Base-by-base conservation (phyloP, 2,888 invertebrate genomes). In the Lepidochrysops patricia region DNA sequence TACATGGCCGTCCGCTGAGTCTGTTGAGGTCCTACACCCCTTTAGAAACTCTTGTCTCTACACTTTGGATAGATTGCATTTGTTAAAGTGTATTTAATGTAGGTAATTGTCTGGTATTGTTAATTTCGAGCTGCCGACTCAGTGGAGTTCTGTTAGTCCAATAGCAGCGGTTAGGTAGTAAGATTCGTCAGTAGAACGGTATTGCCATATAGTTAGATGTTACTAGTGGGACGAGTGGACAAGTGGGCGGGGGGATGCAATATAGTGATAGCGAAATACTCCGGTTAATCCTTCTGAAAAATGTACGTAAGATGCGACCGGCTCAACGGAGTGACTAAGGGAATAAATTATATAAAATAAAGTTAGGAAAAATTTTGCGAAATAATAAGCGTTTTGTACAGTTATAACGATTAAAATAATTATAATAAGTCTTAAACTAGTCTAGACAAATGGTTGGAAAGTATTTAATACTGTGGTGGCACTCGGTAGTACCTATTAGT, bases 181-280 rank as follows among this genome's bases (percentile, higher is more conserved):
- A 76, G 77, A 29, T 54, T 82, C 80, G 76, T 84, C 80, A 77
- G 68, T 66, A 84, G 85, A 85, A 84, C 80, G 77, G 79, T 84
- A 83, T 77, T 82, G 81, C 80, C 83, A 80, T 81, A 78, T 84
- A 86, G 82, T 80, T 85, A 88, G 80, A 77, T 72, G 80, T 78
- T 84, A 80, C 78, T 84, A 82, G 80, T 67, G 67, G 77, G 80
- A 80, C 74, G 74, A 75, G 74, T 74, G 76, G 82, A n/a, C n/a
- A n/a, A n/a, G n/a, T n/a, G n/a, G 87, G 82, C 85, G 86, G 88
- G 86, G 76, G 78, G 79, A 75, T 86, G 87, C 87, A 86, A 87
- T 87, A 85, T 64, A 52, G 62, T 65, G 66, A 65, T 63, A 63
- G 62, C 63, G 65, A 63, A 67, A 63, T 62, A 60, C 58, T 73